A percentile compares a stretch with the other conserved stretches of the same genome.
phyloP scores from a whole-genome alignment of 35 echinoderm and acorn worm species.

The Ptychodera flava region DNA sequence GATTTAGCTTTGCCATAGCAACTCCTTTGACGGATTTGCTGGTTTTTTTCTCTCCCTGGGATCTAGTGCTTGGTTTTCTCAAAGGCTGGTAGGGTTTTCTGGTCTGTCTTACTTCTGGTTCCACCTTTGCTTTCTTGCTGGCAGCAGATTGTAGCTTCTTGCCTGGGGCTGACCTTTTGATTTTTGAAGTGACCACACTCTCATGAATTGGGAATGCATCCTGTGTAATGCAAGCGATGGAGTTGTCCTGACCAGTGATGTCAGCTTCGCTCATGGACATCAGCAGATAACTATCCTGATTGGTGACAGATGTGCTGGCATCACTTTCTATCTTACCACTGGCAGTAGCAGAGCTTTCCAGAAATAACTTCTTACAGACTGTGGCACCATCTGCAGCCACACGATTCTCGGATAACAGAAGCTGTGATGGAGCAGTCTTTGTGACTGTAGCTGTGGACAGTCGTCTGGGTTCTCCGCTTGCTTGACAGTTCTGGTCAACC shows the following conservation, averaged over 20 bases:
- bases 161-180: neutral
- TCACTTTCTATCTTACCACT: neutral
- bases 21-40: conserved; percentile 69
- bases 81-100: neutral
- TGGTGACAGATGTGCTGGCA: neutral
- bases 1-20: conserved; percentile 75
- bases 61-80: conserved; percentile 11
- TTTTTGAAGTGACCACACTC: conserved; percentile 26
- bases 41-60: conserved; percentile 8
- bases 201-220: conserved; percentile 42
- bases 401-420: neutral
- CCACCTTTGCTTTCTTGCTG: neutral
- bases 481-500: too few relatives aligned
- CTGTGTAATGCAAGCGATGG: neutral
- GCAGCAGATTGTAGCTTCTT: conserved; percentile 18
- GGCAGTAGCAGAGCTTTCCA: neutral
- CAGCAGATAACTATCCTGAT: neutral
- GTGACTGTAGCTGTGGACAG: neutral
- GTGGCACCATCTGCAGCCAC: neutral
- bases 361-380: neutral
- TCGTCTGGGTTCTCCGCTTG: neutral
- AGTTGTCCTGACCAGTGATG: neutral
- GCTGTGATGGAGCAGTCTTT: neutral
- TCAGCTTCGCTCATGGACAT: neutral
- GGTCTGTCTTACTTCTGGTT: conserved; percentile 4